These are phyloP conservation scores for Isaurus tuberculatus DNA, from an alignment of 92 coral and sea anemone species.

Conservation along the genomic window DNA sequence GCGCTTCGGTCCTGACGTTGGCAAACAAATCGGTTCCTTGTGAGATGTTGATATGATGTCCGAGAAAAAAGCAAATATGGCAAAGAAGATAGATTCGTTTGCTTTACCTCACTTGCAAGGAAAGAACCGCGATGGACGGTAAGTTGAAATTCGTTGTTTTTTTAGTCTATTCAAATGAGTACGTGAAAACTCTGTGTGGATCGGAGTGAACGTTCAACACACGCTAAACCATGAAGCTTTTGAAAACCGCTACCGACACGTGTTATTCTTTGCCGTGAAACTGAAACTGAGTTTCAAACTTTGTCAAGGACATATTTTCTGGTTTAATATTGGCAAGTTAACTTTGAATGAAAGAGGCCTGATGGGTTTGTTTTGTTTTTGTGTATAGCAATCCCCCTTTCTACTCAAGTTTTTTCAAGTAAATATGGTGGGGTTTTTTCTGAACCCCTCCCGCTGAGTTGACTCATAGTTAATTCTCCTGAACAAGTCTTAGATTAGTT, in stretches of 20 bases:
- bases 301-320: neutral
- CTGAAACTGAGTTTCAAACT: neutral
- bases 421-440: constrained; percentile 19
- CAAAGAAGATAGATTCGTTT: constrained; percentile 15
- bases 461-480: constrained; percentile 15
- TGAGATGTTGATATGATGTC: constrained; percentile 13
- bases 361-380: neutral
- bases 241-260: constrained; percentile 19
- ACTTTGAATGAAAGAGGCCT: neutral
- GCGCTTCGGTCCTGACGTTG: constrained; percentile 6
- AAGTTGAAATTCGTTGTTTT: constrained; percentile 1
- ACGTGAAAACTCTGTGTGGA: constrained; percentile 38
- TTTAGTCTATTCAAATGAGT: neutral
- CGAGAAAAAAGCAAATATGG: constrained; percentile 28
- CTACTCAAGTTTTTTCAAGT: constrained; percentile 10
- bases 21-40: constrained; percentile 15
- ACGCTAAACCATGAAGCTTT: neutral
- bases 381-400: constrained; percentile 19
- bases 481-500: constrained; percentile 13
- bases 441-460: constrained; percentile 32
- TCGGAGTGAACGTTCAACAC: constrained; percentile 12
- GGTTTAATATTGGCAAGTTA: neutral
- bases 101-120: neutral
- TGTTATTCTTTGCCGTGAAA: constrained; percentile 2
- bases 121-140: constrained; percentile 21